phyloP scores from a whole-genome alignment of 2,888 invertebrate genomes.

The Eupeodes latifasciatus region DNA sequence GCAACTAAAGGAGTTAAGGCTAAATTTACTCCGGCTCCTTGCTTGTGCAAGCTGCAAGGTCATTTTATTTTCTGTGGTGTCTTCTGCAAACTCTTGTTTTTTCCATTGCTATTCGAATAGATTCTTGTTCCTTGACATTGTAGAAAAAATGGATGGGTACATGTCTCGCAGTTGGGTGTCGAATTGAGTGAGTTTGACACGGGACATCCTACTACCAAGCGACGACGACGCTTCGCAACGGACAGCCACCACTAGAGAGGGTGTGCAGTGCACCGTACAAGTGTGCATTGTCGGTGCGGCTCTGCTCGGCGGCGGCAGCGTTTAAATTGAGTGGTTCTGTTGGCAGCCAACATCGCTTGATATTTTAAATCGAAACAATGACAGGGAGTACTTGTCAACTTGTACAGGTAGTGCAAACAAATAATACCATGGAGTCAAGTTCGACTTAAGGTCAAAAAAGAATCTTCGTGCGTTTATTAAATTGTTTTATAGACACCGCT shows the following conservation, averaged over 20 bases:
- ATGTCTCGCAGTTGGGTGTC: slow-evolving; percentile 60
- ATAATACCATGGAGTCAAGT: not conserved
- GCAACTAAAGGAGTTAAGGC: not conserved
- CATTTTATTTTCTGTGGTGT: slow-evolving; percentile 33
- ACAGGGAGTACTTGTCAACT: slow-evolving; percentile 39
- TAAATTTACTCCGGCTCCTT: slow-evolving; percentile 8
- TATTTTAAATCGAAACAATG: slow-evolving; percentile 39
- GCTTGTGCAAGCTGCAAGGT: slow-evolving; percentile 42
- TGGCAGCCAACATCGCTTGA: slow-evolving; percentile 41
- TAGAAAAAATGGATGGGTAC: not conserved
- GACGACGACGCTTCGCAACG: too few species aligned
- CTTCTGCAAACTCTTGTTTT: slow-evolving; percentile 17
- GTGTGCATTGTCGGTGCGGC: slow-evolving; percentile 30
- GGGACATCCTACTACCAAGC: not conserved
- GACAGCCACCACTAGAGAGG: not conserved
- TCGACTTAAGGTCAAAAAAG: slow-evolving; percentile 3
- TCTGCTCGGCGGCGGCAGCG: slow-evolving; percentile 13
- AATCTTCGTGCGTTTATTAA: slow-evolving; percentile 50
- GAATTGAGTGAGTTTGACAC: slow-evolving; percentile 63
- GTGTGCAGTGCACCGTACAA: not conserved
- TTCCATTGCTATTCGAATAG: slow-evolving; percentile 7
- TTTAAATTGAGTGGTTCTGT: slow-evolving; percentile 63
- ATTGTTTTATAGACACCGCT: slow-evolving; percentile 52
- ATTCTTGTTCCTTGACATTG: not conserved
- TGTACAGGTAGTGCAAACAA: too few species aligned